Conservation (phyloP, 2,797 vertebrate genomes). For the Girardinus metallicus region DNA sequence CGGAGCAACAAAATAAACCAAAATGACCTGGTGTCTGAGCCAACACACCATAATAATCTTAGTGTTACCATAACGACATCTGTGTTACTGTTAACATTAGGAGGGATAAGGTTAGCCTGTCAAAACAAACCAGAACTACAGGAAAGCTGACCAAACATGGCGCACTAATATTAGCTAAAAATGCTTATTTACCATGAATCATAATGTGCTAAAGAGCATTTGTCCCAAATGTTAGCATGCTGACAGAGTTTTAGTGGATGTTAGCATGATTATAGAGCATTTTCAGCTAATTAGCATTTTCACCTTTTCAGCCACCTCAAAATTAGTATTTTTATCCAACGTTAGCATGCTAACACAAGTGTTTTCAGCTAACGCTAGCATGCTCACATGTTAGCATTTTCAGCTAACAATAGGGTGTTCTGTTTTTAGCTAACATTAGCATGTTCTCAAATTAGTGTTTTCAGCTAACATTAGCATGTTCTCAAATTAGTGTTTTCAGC, state of each 20-base stretch:
- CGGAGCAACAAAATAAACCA: background rate
- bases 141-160: background rate
- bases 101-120: background rate
- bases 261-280: background rate
- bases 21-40: background rate
- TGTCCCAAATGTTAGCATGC: background rate
- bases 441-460: background rate
- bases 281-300: background rate
- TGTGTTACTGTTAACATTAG: background rate
- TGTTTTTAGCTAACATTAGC: background rate
- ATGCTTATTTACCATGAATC: background rate
- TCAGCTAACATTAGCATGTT: background rate
- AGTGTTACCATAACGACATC: background rate
- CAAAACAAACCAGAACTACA: background rate
- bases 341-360: background rate
- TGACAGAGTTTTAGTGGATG: background rate
- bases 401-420: background rate
- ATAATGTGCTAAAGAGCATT: background rate
- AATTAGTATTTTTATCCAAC: background rate
- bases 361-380: background rate
- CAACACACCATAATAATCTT: background rate
- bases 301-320: background rate
- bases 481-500: background rate
- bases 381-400: background rate
- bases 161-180: background rate